phyloP scores from a whole-genome alignment of 2,113 vertebrate species.

The Cercocebus atys region DNA sequence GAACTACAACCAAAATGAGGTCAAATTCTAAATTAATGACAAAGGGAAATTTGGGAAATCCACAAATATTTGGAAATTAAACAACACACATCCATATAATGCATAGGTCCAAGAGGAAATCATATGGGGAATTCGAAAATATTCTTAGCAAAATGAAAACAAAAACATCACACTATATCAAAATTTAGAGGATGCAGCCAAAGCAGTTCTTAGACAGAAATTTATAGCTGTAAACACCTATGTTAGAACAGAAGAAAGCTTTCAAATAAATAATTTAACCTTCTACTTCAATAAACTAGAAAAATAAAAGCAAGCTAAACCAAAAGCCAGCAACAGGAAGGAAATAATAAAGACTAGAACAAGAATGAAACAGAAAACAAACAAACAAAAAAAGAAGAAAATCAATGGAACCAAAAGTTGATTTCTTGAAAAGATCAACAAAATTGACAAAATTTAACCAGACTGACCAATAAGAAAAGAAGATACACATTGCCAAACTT shows the following conservation, averaged over 20 bases:
- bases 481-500: background rate
- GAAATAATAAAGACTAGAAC: background rate
- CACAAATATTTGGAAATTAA: background rate
- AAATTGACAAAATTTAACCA: background rate
- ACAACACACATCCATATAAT: background rate
- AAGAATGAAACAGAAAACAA: background rate
- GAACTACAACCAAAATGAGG: background rate
- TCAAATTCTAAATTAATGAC: constrained; percentile 19
- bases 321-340: background rate
- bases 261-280: background rate
- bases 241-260: background rate
- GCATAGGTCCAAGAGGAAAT: background rate
- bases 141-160: constrained; percentile 16
- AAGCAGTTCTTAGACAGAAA: background rate
- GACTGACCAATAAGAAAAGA: background rate
- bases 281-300: constrained; percentile 2
- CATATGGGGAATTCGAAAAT: background rate
- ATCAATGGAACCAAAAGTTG: background rate
- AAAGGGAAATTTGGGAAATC: background rate
- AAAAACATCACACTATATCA: background rate
- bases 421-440: background rate
- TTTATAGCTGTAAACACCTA: background rate
- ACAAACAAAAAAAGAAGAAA: background rate
- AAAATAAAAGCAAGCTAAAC: background rate
- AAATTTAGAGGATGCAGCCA: background rate